Base-by-base conservation (phyloP, 2,113 vertebrate genomes). In the Triplophysa tibetana region DNA sequence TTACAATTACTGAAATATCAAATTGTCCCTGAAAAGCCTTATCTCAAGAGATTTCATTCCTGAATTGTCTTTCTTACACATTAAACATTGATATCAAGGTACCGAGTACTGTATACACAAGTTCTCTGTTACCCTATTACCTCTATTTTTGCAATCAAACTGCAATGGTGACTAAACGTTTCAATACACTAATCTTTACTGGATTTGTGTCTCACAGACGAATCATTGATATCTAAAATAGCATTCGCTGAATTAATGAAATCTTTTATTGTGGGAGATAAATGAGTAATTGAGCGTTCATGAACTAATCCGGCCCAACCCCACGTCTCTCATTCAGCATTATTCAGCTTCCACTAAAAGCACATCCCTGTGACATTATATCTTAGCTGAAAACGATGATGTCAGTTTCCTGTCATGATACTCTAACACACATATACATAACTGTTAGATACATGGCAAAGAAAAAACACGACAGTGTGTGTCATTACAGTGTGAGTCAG, bases 321-420 rank as follows among this genome's bases (percentile, higher is more conserved):
- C 4, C 56, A 38, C 26, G 26, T 4, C 2, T 29, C 58, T 54
- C 50, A 54, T 58, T 61, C 8, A 14, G 8, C 23, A 58, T 38
- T 48, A 16, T 54, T 70, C 68, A 52, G 26, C 67, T 26, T 43
- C 41, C 4, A 54, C 14, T 14, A 74, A 74, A 16, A 14, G 19
- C 52, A 41, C 38, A 73, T n/a, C 21, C 19, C 4, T 0, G 16
- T 62, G n/a, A 62, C 13, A 26, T 17, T 43, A 8, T 11, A 21
- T 26, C 48, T 62, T 41, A 38, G 38, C 58, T 29, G 6, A 62
- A 62, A 75, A 62, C 19, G 23, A 62, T 26, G 23, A 23, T 63
- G 41, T 75, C 38, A 48, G 58, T 75, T 75, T 75, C 13, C 19
- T 41, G 41, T 70, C 38, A 70, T 21, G n/a, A n/a, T 21, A n/a